Base-by-base conservation (phyloP, 2,797 vertebrate genomes). In the Ceryle rudis region DNA sequence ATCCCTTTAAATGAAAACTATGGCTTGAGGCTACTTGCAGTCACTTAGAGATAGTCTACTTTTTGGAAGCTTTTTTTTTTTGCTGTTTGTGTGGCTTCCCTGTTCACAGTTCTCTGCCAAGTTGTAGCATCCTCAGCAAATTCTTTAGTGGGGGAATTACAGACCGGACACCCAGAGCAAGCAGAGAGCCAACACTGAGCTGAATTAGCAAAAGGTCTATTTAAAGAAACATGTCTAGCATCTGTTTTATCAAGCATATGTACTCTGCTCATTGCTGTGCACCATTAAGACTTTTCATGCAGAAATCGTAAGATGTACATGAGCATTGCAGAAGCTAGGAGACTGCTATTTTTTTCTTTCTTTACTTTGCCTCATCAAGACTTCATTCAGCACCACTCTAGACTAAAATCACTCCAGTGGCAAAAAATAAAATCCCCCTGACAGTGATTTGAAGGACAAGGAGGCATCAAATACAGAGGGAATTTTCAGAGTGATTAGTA, bases 141-240 rank as follows among this genome's bases (percentile, higher is more conserved):
- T 55, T 78, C 44, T 74, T 86, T 67, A 78, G 20, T 26, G 15
- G 33, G 6, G 37, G 18, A 86, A 71, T 77, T 84, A 49, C 15
- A 42, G 39, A 61, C 49, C 1, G 18, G 78, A 77, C 86, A 89
- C 14, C 11, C 60, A 87, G 67, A 66, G 47, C 60, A 94, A 92
- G 73, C 47, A 74, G 26, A 90, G 55, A 86, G 54, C 35, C 52
- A 90, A 46, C 1, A 1, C 17, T 65, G 57, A 93, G 81, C 42
- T 92, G 64, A 93, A 94, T 92, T 95, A 94, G 54, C 46, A 74
- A 69, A 93, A 77, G 41, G 60, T 73, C 71, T 95, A 67, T 94
- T 95, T 92, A 90, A 83, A 70, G 75, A 92, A 94, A 79, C 31
- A 58, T 14, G 66, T 70, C 73, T 75, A 86, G 69, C 88, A 82